Evolutionary conservation across 2,113 vertebrate genomes (phyloP), one percentile per base, ranked within the genome.

Genomic region (Anarrhichthys ocellatus): DNA sequence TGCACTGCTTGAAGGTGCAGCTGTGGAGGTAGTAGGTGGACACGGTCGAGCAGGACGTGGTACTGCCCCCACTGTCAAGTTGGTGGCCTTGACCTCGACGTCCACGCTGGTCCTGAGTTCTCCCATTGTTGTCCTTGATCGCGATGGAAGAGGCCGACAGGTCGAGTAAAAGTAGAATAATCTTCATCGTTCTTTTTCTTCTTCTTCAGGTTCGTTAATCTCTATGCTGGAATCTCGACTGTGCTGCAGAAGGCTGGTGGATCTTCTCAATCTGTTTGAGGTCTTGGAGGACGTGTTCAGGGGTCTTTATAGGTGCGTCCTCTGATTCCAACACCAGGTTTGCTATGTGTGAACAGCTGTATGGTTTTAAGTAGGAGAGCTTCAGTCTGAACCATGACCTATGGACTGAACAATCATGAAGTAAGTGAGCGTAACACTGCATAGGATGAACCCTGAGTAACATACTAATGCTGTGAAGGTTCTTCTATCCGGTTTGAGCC

Each of bases 1-100:
- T 29, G 29, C 29, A 29, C 29, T 29, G 29, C 29, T 29, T 29
- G 29, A 29, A 29, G 29, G 29, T 29, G 29, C 29, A 29, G 29
- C 29, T 94, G 56, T 95, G 92, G 38, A 96, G 95, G 89, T 73
- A 96, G 88, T 95, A 96, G 46, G 93, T 95, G 83, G 90, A 93
- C 66, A 93, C 84, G 0, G 89, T 96, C 95, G 7, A 96, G 90
- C n/a, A 95, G 76, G 32, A 96, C 90, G 20, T 95, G 80, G 65
- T 92, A 95, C 93, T 94, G 94, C 50, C 78, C 81, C 0, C 32
- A 34, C 32, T 5, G 94, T 95, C 79, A 96, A 88, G 86, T 96
- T 94, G 71, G 84, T 94, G 71, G 95, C 95, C 64, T 90, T 95
- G 69, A 96, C 93, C 88, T 94, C 91, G 0, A 94, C 95, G 34